Base-by-base conservation (phyloP, 2,797 vertebrate genomes). In the Cryptoblepharus egeriae region DNA sequence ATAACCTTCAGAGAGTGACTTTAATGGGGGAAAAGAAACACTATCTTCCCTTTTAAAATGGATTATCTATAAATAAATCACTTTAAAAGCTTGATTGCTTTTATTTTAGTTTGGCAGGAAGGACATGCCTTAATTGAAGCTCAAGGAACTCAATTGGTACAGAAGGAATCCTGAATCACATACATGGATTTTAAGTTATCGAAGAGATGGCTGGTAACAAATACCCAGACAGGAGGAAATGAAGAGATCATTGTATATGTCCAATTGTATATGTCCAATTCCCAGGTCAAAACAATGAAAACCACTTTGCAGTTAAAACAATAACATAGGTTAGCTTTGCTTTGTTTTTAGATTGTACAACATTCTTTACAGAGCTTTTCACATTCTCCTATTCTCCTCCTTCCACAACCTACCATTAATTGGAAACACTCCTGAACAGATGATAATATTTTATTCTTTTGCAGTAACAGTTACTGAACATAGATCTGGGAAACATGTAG, bases 61-160 rank as follows among this genome's bases (percentile, higher is more conserved):
- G 64, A 69, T 82, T 75, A 30, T 37, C 37, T 49, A n/a, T 69
- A 82, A 37, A 82, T 13, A 45, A 45, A 69, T 60, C n/a, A 24
- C 52, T 60, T 45, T 75, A 32, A 68, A 75, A 69, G n/a, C 49
- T 26, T 45, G 64, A 45, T 57, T 71, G 52, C 7, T 75, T 39
- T 74, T 60, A 45, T 45, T 75, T 58, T 80, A 6, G 30, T 52
- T 61, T 39, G 64, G 58, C 6, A 63, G 28, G 30, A 35, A 52
- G 57, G 55, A 26, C 12, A 22, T 55, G n/a, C 26, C 35, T 55
- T 70, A 76, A 69, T 16, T 8, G 65, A 75, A 39, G n/a, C 16
- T 67, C 35, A 49, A 5, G 45, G 30, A 39, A 58, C 45, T 37
- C 52, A 49, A 49, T 24, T 75, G 20, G 57, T n/a, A 58, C 28